Percentiles rank a stretch among this genome's conserved stretches.
Conservation (phyloP, 2,113 vertebrate genomes). For the Condylura cristata region DNA sequence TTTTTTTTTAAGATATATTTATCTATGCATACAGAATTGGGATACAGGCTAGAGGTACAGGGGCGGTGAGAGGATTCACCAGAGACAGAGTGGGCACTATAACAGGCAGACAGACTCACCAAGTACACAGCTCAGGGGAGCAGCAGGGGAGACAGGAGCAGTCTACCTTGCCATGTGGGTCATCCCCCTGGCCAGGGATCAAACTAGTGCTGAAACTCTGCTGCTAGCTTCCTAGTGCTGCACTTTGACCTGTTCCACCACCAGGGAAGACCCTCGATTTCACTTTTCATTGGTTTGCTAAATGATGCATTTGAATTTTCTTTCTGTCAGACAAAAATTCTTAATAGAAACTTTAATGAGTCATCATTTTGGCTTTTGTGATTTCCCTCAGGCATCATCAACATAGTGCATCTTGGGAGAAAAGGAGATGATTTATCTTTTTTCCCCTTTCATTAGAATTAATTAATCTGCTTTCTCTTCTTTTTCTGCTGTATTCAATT, state of each 20-base stretch:
- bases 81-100: no score
- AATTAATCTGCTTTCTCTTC: not conserved
- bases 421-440: not conserved
- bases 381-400: not conserved
- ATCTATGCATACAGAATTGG: no score
- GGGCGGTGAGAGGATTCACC: no score
- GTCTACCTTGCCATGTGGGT: no score
- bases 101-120: no score
- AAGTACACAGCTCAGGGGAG: no score
- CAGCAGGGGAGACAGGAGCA: no score
- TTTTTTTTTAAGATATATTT: constrained; percentile 36
- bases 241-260: no score
- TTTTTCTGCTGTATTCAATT: constrained; percentile 25
- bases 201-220: no score
- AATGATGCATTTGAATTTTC: not conserved
- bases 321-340: constrained; percentile 21
- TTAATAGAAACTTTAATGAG: not conserved
- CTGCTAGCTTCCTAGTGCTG: no score
- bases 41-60: no score
- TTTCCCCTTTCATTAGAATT: constrained; percentile 14
- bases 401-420: not conserved
- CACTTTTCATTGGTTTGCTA: not conserved
- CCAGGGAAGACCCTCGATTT: not conserved
- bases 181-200: no score
- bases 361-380: not conserved